Percentiles rank a stretch among this genome's conserved stretches.
phyloP scores from a whole-genome alignment of 2,888 invertebrate species.

The Amaurobius ferox region DNA sequence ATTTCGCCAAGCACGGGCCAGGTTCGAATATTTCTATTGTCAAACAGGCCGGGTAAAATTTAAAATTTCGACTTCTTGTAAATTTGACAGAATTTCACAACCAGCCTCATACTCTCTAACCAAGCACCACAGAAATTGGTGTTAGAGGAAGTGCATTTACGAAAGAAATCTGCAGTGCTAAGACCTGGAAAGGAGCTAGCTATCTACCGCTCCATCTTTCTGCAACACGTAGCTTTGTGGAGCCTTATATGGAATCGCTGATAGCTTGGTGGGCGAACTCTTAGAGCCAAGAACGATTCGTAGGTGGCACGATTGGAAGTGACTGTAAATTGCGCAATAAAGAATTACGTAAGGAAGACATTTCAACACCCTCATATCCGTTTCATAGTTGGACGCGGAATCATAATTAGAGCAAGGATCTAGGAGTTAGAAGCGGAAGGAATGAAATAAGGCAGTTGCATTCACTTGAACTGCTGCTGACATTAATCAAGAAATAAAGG shows the following conservation, averaged over 20 bases:
- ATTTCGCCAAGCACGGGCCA: too few species aligned
- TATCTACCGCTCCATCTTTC: not conserved
- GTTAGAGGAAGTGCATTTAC: too few species aligned
- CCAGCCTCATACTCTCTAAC: too few species aligned
- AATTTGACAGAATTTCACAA: too few species aligned
- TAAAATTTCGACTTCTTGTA: too few species aligned
- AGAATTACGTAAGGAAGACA: not conserved
- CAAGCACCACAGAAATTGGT: too few species aligned
- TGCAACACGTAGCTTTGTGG: not conserved
- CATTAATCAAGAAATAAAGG: not conserved
- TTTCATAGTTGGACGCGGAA: not conserved
- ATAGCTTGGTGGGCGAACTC: constrained; percentile 48
- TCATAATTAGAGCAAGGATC: not conserved
- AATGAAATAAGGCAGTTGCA: not conserved
- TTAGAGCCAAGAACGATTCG: constrained; percentile 24
- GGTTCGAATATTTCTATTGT: too few species aligned
- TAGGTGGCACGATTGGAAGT: constrained; percentile 26
- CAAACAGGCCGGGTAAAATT: too few species aligned
- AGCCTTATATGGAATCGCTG: constrained; percentile 44
- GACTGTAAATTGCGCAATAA: not conserved
- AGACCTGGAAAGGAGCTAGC: too few species aligned
- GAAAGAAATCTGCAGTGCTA: too few species aligned
- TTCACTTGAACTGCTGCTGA: not conserved
- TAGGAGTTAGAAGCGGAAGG: not conserved
- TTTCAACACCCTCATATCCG: constrained; percentile 4